A percentile compares a stretch with the other conserved stretches of the same genome.
Evolutionary conservation across 92 coral and sea anemone genomes (phyloP).

Genomic region (Zoanthus solanderi): DNA sequence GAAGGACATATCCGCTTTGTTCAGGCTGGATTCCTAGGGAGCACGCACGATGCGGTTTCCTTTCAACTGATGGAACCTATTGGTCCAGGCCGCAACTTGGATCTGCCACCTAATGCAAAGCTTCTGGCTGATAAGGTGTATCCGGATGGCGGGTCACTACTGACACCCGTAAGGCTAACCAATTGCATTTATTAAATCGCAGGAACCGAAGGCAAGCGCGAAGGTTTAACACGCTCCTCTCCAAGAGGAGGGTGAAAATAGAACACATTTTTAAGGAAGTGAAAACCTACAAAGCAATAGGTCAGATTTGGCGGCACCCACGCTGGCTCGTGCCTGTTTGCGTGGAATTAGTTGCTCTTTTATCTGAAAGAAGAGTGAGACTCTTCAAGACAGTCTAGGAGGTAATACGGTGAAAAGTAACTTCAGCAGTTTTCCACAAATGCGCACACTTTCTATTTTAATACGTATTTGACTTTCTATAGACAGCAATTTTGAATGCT

Average conservation of each 20-base stretch:
- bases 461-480: too few species aligned
- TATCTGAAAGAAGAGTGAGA: background rate
- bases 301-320: too few species aligned
- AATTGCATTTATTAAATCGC: slow-evolving; percentile 34
- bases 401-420: slow-evolving; percentile 2
- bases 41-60: slow-evolving; percentile 32
- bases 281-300: too few species aligned
- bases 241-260: slow-evolving; percentile 26
- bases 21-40: slow-evolving; percentile 26
- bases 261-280: slow-evolving; percentile 42
- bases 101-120: slow-evolving; percentile 44
- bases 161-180: slow-evolving; percentile 52
- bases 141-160: slow-evolving; percentile 33
- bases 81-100: slow-evolving; percentile 47
- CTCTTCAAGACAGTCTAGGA: background rate
- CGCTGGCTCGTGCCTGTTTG: too few species aligned
- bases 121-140: slow-evolving; percentile 30
- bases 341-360: too few species aligned
- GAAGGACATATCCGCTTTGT: slow-evolving; percentile 47
- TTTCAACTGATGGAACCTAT: slow-evolving; percentile 34
- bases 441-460: too few species aligned
- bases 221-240: slow-evolving; percentile 28
- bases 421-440: too few species aligned
- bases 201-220: slow-evolving; percentile 27
- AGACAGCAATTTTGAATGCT: too few species aligned